Base-by-base conservation (phyloP, 2,888 invertebrate genomes). In the Meiosimyza decipiens region DNA sequence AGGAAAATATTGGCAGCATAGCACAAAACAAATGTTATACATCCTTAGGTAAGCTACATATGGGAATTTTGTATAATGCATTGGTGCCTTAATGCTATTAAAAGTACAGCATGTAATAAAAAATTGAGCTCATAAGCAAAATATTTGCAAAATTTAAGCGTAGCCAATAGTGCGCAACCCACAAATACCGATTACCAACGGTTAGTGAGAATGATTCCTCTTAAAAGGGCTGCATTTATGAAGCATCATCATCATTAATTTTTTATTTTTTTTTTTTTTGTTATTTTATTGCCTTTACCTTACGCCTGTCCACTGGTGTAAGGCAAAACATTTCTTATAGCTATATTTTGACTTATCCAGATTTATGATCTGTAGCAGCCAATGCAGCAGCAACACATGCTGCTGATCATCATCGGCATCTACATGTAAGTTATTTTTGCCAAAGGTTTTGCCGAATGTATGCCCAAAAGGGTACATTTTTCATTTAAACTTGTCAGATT, bases 141-240 rank as follows among this genome's bases (percentile, higher is more conserved):
- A 52, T 66, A 40, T 65, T 65, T 15, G 28, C 22, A 50, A 51
- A 5, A 65, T 13, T 12, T 51, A n/a, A 65, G 13, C 52, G 28
- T 52, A 9, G 6, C 52, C 51, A 51, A 65, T 52, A 52, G 28
- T 22, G n/a, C 2, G 18, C 50, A 64, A 15, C n/a, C 40, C 50
- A n/a, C 63, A 50, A 15, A 49, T 40, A 22, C 18, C 18, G 57
- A 28, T 22, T 22, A 22, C 55, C 16, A 16, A 57, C 57, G 12
- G 28, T 28, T 28, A 0, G 28, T 3, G 28, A 28, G 28, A 28
- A 28, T 28, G 28, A 28, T 40, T 40, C 40, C 9, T 40, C 28
- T 68, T 57, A 59, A 59, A 54, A 60, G 50, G 59, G 67, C 49
- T 69, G 33, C 68, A 49, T 69, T 69, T 69, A 69, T 28, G 59